Percentiles rank a stretch among this genome's conserved stretches.
Conservation (phyloP, 2,797 vertebrate genomes). For the Oceanodroma leucorhoa region DNA sequence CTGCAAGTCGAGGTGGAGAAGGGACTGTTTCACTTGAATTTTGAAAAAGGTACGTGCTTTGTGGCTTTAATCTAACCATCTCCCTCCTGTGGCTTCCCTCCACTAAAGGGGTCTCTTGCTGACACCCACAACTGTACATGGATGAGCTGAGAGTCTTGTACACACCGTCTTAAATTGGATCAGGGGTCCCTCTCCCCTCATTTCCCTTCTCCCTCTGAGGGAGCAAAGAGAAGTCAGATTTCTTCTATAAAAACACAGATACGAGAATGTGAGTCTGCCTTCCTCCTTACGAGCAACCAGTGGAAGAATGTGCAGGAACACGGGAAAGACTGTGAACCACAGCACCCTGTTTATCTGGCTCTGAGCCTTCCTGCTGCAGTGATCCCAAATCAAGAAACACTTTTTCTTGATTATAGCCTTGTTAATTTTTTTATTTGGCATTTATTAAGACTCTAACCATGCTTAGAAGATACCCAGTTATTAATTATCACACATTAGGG, state of each 20-base stretch:
- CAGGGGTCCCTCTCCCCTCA: neutral
- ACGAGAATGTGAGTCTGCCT: neutral
- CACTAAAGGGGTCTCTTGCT: neutral
- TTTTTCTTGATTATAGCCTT: constrained; percentile 62
- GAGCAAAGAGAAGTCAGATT: neutral
- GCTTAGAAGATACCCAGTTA: constrained; percentile 50
- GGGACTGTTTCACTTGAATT: neutral
- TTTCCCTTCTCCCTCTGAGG: neutral
- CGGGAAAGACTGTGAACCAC: neutral
- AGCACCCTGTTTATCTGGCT: neutral
- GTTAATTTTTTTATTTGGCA: constrained; percentile 66
- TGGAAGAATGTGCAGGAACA: neutral
- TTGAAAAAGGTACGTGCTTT: neutral
- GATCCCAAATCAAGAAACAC: constrained; percentile 50
- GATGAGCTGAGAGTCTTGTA: neutral
- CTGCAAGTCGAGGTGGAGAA: neutral
- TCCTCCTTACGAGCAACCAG: neutral
- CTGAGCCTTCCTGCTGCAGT: constrained; percentile 29
- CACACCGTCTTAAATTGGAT: neutral
- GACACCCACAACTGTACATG: neutral
- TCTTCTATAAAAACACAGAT: neutral
- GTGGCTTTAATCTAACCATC: neutral
- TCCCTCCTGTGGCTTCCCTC: neutral
- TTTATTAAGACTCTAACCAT: constrained; percentile 65
- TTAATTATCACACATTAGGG: constrained; percentile 60